Conservation (phyloP, 2,888 invertebrate genomes). For the Tachystola acroxantha region DNA sequence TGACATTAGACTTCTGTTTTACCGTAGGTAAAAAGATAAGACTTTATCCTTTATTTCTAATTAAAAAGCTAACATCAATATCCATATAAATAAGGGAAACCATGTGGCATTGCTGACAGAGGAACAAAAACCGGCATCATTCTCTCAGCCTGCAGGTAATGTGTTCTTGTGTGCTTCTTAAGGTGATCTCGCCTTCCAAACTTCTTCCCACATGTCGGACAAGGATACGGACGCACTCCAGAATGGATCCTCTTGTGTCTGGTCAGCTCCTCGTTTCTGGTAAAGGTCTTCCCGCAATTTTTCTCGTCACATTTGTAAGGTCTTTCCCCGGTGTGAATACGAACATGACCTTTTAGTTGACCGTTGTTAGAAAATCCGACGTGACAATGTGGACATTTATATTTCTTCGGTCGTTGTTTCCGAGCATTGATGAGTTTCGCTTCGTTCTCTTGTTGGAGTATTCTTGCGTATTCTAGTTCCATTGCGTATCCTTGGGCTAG, state of each 20-base stretch:
- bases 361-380: slow-evolving; percentile 97
- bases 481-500: slow-evolving; percentile 78
- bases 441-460: slow-evolving; percentile 84
- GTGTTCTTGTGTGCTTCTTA: slow-evolving; percentile 95
- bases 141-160: slow-evolving; percentile 80
- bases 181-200: slow-evolving; percentile 97
- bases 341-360: slow-evolving; percentile 92
- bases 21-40: no score
- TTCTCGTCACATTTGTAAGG: slow-evolving; percentile 92
- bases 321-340: slow-evolving; percentile 94
- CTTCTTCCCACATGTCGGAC: slow-evolving; percentile 92
- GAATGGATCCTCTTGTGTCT: slow-evolving; percentile 95
- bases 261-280: slow-evolving; percentile 94
- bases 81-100: slow-evolving; percentile 76
- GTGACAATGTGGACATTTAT: slow-evolving; percentile 93
- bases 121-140: slow-evolving; percentile 81
- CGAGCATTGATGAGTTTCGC: slow-evolving; percentile 81
- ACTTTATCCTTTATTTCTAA: no score
- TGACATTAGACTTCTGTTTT: no score
- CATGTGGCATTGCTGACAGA: slow-evolving; percentile 70
- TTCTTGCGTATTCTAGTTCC: slow-evolving; percentile 84
- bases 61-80: slow-evolving; percentile 49
- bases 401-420: slow-evolving; percentile 92
- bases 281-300: slow-evolving; percentile 93
- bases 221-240: slow-evolving; percentile 91